A percentile compares a stretch with the other conserved stretches of the same genome.
Evolutionary conservation across 2,797 vertebrate species (phyloP).

Genomic region (Phyllotis vaccarum): DNA sequence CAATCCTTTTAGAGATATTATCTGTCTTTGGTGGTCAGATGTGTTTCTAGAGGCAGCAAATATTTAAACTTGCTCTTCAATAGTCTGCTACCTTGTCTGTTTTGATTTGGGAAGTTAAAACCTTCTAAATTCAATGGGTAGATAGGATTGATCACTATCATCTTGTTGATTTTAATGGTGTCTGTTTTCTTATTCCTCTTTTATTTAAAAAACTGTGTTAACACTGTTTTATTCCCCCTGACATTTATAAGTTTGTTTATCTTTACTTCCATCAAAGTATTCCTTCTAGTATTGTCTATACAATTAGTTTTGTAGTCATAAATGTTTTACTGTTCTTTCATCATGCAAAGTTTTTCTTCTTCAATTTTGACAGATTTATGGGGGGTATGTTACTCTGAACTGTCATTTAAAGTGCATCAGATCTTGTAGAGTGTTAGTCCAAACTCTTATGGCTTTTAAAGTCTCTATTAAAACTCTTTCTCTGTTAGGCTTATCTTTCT

Average conservation of each 20-base stretch:
- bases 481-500: not conserved
- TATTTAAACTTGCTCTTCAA: not conserved
- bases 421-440: not conserved
- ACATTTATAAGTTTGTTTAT: not conserved
- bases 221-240: not conserved
- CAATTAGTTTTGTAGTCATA: not conserved
- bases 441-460: not conserved
- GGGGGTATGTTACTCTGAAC: not conserved
- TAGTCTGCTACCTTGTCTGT: not conserved
- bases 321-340: not conserved
- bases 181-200: not conserved
- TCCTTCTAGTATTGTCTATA: not conserved
- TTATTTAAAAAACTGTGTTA: not conserved
- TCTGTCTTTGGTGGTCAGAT: not conserved
- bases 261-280: not conserved
- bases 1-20: not conserved
- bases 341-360: not conserved
- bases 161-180: not conserved
- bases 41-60: not conserved
- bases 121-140: not conserved
- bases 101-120: not conserved
- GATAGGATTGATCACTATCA: not conserved
- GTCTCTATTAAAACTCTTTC: not conserved
- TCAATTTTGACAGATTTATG: not conserved
- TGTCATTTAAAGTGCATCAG: not conserved